Conservation (phyloP, 2,797 vertebrate species). For the Alauda arvensis region DNA sequence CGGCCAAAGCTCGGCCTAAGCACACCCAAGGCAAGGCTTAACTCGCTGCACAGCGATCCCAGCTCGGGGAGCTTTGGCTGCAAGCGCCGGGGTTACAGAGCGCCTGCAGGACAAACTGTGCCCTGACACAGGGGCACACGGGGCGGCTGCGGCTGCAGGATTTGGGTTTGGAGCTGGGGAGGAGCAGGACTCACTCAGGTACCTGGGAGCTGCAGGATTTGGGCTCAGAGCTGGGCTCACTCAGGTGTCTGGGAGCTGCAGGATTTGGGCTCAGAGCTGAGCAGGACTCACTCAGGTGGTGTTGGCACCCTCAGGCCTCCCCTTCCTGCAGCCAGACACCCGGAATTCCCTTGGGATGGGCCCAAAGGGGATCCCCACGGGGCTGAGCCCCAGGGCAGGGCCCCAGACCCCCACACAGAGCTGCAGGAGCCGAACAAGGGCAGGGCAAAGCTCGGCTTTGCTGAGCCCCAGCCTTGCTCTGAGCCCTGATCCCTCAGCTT, state of each 20-base stretch:
- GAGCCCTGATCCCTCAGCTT: neutral
- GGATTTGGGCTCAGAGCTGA: neutral
- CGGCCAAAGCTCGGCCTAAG: neutral
- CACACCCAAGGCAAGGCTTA: neutral
- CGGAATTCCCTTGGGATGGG: rapidly evolving
- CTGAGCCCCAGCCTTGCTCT: neutral
- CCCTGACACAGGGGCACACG: neutral
- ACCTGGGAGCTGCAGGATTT: neutral
- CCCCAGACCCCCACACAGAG: no score
- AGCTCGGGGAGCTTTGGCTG: neutral
- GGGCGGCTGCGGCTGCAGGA: neutral
- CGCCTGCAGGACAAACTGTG: neutral
- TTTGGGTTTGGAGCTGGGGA: neutral
- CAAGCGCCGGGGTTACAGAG: neutral
- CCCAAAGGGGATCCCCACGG: rapidly evolving
- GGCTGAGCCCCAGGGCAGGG: neutral
- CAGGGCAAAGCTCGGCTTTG: neutral
- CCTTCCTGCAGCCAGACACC: neutral
- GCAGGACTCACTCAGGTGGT: rapidly evolving
- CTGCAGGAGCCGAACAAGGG: no score
- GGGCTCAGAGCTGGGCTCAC: neutral
- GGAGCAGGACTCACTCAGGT: neutral
- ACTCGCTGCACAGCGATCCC: rapidly evolving
- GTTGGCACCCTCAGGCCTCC: neutral
- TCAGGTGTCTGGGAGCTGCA: neutral